phyloP scores from a whole-genome alignment of 2,888 invertebrate species.

The Diadromus collaris region DNA sequence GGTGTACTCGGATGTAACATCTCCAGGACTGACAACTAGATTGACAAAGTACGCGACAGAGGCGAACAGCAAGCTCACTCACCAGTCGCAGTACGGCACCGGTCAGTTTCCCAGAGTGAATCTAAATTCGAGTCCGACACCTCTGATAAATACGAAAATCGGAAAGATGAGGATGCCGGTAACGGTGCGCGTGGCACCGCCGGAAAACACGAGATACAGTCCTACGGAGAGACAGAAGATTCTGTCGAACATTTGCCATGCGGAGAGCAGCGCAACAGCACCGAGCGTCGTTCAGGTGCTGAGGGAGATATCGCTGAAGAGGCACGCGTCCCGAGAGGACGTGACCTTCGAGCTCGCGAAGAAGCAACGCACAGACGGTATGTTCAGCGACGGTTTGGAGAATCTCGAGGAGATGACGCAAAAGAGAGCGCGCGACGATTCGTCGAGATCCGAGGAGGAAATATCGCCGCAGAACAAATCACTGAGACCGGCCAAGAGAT shows the following conservation, averaged over 20 bases:
- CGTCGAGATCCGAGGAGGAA: constrained; percentile 74
- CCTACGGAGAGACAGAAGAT: constrained; percentile 69
- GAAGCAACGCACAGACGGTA: constrained; percentile 75
- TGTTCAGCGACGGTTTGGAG: constrained; percentile 69
- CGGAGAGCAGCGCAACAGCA: constrained; percentile 57
- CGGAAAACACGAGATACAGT: constrained; percentile 69
- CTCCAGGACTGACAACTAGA: constrained; percentile 76
- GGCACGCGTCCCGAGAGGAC: constrained; percentile 77
- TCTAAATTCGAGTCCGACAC: constrained; percentile 73
- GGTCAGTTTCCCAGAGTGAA: constrained; percentile 78
- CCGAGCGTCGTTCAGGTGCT: constrained; percentile 70
- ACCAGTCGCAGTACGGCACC: constrained; percentile 75
- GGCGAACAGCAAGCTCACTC: constrained; percentile 73
- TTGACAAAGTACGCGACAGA: constrained; percentile 77
- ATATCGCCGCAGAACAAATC: constrained; percentile 69
- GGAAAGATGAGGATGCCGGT: constrained; percentile 72
- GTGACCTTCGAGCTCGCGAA: constrained; percentile 73
- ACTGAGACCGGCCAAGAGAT: constrained; percentile 74
- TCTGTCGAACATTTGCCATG: constrained; percentile 58
- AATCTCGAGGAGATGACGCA: constrained; percentile 76
- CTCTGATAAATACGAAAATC: constrained; percentile 71
- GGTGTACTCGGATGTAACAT: constrained; percentile 74
- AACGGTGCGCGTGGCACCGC: constrained; percentile 76
- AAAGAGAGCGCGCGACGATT: constrained; percentile 76
- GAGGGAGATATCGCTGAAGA: constrained; percentile 75